Percentiles rank a stretch among this genome's conserved stretches.
phyloP scores from a whole-genome alignment of 2,113 vertebrate species.

The Lepus americanus region DNA sequence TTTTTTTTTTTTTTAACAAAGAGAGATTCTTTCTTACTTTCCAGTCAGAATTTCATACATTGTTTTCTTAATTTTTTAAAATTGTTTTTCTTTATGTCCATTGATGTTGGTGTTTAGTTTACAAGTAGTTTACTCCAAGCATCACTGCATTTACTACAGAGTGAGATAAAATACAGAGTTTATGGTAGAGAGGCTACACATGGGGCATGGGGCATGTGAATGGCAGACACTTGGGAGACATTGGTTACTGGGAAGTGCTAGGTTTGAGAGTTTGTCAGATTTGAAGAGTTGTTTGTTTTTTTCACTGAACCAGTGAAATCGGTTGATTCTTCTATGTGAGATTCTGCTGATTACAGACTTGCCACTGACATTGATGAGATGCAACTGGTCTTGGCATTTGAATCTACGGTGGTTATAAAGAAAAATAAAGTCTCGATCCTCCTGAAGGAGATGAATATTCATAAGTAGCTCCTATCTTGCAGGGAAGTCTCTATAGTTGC shows the following conservation, averaged over 20 bases:
- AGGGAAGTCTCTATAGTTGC: not conserved
- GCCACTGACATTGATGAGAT: not conserved
- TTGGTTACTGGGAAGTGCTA: not conserved
- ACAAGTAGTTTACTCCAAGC: conserved; percentile 14
- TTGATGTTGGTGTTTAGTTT: conserved; percentile 31
- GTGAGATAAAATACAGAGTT: not conserved
- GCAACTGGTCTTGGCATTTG: not conserved
- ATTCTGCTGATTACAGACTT: not conserved
- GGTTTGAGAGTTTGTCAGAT: not conserved
- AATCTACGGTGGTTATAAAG: not conserved
- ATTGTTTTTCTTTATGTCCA: conserved; percentile 58
- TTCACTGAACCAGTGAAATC: not conserved
- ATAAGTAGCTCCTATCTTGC: not conserved
- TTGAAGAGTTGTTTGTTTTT: conserved; percentile 1
- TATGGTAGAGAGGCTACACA: not conserved
- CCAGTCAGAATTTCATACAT: not conserved
- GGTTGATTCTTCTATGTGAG: not conserved
- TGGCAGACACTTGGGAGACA: not conserved
- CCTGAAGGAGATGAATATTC: not conserved
- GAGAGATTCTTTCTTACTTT: not conserved
- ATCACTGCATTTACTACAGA: not conserved
- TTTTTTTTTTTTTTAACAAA: not conserved
- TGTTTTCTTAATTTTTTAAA: not conserved
- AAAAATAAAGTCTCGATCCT: not conserved
- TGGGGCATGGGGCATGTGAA: not conserved